Evolutionary conservation across 2,888 invertebrate genomes (phyloP), one percentile per base, ranked within the genome.

Genomic region (Tinea semifulvella): DNA sequence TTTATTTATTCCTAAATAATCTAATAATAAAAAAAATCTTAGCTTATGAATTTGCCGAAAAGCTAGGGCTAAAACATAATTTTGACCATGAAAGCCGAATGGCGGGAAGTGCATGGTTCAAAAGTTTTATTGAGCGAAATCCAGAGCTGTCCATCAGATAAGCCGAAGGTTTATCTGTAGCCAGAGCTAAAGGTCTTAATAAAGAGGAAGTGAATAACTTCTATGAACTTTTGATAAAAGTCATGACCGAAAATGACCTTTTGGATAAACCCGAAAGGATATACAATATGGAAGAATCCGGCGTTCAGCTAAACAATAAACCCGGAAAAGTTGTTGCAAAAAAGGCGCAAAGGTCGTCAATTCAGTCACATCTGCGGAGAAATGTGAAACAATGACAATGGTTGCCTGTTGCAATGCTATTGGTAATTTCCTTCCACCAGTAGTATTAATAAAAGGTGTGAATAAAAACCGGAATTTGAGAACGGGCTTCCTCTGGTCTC

Each of bases 231-330:
- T 44, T 62, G 17, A 28, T 46, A 46, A 48, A 43, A 16, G 48
- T 54, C 17, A 48, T 55, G 18, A 45, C 45, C 25, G 53, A 57
- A 47, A 49, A 58, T 50, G 49, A 57, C 48, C 51, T 58, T 17
- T 14, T 54, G 35, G 50, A 52, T 45, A 55, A 57, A 47, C 60
- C 55, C 13, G 53, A 50, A 27, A 38, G 52, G 40, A 57, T 69
- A 18, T 71, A 51, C 45, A 70, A 70, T 53, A 51, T 61, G 47
- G 63, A 67, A 47, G 65, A 69, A 52, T 60, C 54, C 17, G 64
- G 63, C 2, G 46, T 65, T 3, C 63, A 65, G 45, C 51, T 63
- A 3, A 68, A 68, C 18, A 65, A 65, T 49, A 59, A 57, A 48
- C 55, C 63, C 26, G 56, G 57, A 3, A 55, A 61, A 49, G 59